These are phyloP conservation scores for Hemichromis elongatus DNA, from an alignment of 2,113 vertebrate genomes.

Conservation along the genomic window DNA sequence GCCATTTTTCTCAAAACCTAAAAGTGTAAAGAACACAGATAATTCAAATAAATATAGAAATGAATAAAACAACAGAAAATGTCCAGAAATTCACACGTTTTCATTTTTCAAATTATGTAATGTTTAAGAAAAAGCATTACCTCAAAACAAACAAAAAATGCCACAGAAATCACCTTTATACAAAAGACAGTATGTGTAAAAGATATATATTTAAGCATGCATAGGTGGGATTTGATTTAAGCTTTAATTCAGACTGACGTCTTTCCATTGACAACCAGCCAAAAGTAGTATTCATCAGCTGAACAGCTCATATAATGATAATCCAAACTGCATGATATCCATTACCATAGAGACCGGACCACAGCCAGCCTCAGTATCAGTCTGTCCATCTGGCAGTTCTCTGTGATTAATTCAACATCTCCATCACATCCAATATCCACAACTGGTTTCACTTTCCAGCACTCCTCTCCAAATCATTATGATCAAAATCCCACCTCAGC, in stretches of 20 bases:
- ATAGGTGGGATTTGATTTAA: background rate
- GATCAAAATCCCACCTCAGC: conserved; percentile 15
- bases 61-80: background rate
- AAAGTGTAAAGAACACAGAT: background rate
- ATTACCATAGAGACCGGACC: background rate
- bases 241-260: background rate
- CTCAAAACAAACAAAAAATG: background rate
- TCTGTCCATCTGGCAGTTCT: background rate
- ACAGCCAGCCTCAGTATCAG: background rate
- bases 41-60: background rate
- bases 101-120: background rate
- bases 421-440: conserved; percentile 29
- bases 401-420: conserved; percentile 40
- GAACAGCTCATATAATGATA: background rate
- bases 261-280: background rate
- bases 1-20: background rate
- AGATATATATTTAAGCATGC: background rate
- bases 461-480: background rate
- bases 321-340: background rate
- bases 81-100: background rate
- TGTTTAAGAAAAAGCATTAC: background rate
- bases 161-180: background rate
- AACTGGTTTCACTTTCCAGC: background rate
- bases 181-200: background rate
- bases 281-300: background rate